Conservation (phyloP, 1,140 invertebrate species). For the Choristoneura fumiferana region DNA sequence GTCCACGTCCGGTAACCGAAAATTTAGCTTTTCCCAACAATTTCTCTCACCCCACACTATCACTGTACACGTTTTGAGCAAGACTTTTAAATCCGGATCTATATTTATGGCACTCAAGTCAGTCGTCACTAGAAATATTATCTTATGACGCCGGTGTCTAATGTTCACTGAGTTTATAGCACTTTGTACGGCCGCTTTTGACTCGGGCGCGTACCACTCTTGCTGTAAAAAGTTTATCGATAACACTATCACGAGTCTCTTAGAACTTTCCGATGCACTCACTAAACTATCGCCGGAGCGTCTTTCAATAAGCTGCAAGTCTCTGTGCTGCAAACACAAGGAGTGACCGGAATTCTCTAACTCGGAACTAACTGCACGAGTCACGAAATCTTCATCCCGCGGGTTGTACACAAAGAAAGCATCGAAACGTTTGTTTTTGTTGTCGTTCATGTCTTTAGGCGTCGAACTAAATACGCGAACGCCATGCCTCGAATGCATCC, state of each 20-base stretch:
- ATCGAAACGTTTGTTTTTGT: conserved; percentile 86
- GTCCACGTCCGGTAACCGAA: conserved; percentile 89
- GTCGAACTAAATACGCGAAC: conserved; percentile 87
- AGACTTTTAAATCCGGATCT: conserved; percentile 89
- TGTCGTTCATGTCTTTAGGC: conserved; percentile 76
- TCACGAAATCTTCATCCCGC: conserved; percentile 90
- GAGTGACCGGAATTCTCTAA: conserved; percentile 85
- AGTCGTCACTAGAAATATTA: conserved; percentile 84
- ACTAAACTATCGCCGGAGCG: conserved; percentile 87
- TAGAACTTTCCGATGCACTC: conserved; percentile 86
- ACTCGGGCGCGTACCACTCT: conserved; percentile 87
- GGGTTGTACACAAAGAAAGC: conserved; percentile 93
- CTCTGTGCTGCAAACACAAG: conserved; percentile 91
- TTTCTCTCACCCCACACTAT: conserved; percentile 91
- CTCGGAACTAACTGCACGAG: conserved; percentile 86
- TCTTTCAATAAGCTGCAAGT: conserved; percentile 83
- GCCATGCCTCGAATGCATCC: conserved; percentile 93
- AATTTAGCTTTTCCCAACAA: conserved; percentile 94
- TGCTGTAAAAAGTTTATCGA: conserved; percentile 86
- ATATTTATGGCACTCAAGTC: conserved; percentile 83
- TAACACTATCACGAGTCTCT: conserved; percentile 85
- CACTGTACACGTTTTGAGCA: conserved; percentile 90
- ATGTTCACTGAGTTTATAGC: conserved; percentile 85
- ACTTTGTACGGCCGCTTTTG: conserved; percentile 84
- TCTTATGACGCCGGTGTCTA: conserved; percentile 85